Percentiles rank a stretch among this genome's conserved stretches.
phyloP scores from a whole-genome alignment of 2,113 vertebrate species.

The Antechinus flavipes region DNA sequence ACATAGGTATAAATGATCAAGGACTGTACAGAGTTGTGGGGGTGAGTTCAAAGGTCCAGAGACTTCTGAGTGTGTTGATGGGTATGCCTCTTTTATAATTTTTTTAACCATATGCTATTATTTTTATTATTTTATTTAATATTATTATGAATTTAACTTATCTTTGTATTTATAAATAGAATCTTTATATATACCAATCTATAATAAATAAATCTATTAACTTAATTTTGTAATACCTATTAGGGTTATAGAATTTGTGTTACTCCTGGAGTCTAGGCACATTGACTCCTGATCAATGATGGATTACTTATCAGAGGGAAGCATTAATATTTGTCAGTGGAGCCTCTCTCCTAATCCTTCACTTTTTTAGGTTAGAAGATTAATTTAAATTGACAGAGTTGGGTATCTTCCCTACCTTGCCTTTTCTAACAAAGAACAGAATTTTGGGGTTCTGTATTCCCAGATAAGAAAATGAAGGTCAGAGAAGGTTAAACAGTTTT shows the following conservation, averaged over 20 bases:
- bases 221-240: conserved; percentile 51
- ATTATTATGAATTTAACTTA: too few species aligned
- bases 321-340: neutral
- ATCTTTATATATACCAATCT: too few species aligned
- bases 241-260: neutral
- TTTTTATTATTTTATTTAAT: conserved; percentile 42
- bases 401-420: conserved; percentile 47
- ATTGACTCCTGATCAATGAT: conserved; percentile 23
- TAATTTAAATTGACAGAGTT: neutral
- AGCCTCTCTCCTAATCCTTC: neutral
- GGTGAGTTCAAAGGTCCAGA: conserved; percentile 98
- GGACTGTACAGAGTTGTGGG: conserved; percentile 98
- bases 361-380: neutral
- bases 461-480: neutral
- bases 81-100: conserved; percentile 91
- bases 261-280: neutral
- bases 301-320: neutral
- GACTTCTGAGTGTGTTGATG: conserved; percentile 96
- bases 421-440: conserved; percentile 33
- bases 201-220: neutral
- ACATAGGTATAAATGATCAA: conserved; percentile 97
- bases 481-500: neutral
- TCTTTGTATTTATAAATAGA: too few species aligned
- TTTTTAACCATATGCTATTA: conserved; percentile 54
- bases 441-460: neutral